Base-by-base conservation (phyloP, 1,140 invertebrate genomes). In the Chironomus striatipennis region DNA sequence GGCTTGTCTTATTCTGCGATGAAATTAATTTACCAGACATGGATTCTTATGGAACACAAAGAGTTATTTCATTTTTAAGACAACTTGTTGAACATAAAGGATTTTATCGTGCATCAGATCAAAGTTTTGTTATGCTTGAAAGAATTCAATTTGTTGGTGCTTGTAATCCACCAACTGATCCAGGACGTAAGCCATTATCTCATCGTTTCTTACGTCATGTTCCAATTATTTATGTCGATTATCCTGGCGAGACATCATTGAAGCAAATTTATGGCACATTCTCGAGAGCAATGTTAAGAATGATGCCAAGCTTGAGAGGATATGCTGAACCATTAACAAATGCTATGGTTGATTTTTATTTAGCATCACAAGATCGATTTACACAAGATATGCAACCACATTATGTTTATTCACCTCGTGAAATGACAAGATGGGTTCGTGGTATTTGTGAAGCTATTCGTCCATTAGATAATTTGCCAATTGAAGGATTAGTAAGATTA, bases 371-470 rank as follows among this genome's bases (percentile, higher is more conserved):
- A 87, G 97, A 99, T 83, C 87, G 91, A 73, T 99, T 99, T 82
- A 99, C 98, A 0, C 97, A 99, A 85, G 98, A 99, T 82, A 99
- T 99, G 95, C 98, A 99, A 83, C 98, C 98, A 0, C 98, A 99
- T 83, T 99, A 99, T 82, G 96, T 99, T 0, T 99, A 99, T 85
- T 98, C 96, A 76, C 98, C 98, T n/a, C 88, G 98, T 83, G 98
- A 99, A 85, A 96, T 99, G 93, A 99, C 98, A 0, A 85, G 98
- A 76, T 99, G 98, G 98, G 97, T 99, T 6, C 87, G 98, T 73
- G 98, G 98, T 75, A 99, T 99, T 76, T 98, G 96, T 83, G 98
- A 99, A 85, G 98, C 98, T 3, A 97, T 99, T 74, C 85, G 92
- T 77, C 97, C 98, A 0, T 82, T 99, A 21, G 98, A 99, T 79